Evolutionary conservation across 1,140 invertebrate genomes (phyloP).

Genomic region (Antheraea pernyi): DNA sequence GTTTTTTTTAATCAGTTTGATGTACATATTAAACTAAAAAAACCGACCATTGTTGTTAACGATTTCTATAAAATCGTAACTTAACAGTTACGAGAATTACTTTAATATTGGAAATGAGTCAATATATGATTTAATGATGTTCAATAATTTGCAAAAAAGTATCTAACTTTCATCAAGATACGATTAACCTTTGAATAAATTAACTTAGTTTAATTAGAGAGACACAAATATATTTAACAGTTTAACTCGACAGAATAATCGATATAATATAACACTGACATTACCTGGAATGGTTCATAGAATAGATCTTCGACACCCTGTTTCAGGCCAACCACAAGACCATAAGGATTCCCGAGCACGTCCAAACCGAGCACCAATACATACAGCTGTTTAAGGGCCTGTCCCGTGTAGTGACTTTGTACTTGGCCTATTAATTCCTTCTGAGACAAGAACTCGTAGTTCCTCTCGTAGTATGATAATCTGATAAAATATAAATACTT

Average conservation of each 20-base stretch:
- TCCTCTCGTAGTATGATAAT: conserved; percentile 96
- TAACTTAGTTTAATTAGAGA: no score
- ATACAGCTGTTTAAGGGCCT: conserved; percentile 96
- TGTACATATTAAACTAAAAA: no score
- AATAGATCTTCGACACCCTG: conserved; percentile 98
- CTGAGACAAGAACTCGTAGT: conserved; percentile 93
- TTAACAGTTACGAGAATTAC: no score
- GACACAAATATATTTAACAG: no score
- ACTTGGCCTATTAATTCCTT: conserved; percentile 91
- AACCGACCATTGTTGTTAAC: no score
- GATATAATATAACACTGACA: conserved; percentile 9
- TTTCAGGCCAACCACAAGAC: conserved; percentile 94
- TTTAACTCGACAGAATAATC: neutral
- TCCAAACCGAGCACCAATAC: conserved; percentile 98
- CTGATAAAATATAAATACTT: conserved; percentile 68
- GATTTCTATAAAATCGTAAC: no score
- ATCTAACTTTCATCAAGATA: no score
- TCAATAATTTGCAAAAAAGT: no score
- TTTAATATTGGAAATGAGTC: no score
- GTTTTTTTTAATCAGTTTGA: no score
- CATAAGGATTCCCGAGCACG: conserved; percentile 99
- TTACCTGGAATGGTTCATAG: conserved; percentile 97
- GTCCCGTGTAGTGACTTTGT: conserved; percentile 92
- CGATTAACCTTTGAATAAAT: no score
- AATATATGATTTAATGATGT: no score